Percentiles rank a stretch among this genome's conserved stretches.
These are phyloP conservation scores for Sphinx pinastri DNA, from an alignment of 2,888 invertebrate species.

Conservation along the genomic window DNA sequence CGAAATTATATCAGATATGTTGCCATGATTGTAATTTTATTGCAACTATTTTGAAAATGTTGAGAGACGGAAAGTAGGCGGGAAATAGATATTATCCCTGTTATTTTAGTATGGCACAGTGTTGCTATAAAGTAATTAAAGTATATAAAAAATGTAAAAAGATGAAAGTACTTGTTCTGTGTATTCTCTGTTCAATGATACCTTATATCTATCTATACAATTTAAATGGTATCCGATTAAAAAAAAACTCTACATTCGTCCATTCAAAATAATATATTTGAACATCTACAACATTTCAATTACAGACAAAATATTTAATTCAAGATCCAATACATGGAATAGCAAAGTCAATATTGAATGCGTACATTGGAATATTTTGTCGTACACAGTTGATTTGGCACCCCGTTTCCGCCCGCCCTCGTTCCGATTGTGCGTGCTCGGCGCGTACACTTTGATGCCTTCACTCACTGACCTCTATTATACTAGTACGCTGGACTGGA, in stretches of 20 bases:
- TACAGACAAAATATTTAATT: background rate
- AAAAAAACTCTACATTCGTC: no score
- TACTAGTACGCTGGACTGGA: no score
- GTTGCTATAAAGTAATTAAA: no score
- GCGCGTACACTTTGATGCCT: slow-evolving; percentile 59
- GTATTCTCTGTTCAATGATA: background rate
- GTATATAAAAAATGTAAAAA: no score
- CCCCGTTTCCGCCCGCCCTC: slow-evolving; percentile 42
- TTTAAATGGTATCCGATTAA: no score
- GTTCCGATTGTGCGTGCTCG: slow-evolving; percentile 56
- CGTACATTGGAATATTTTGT: slow-evolving; percentile 24
- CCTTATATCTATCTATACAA: no score
- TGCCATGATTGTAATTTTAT: background rate
- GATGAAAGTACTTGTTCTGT: background rate
- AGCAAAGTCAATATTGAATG: slow-evolving; percentile 7
- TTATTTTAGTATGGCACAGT: no score
- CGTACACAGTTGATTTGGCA: slow-evolving; percentile 48
- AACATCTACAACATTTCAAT: background rate
- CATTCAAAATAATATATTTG: background rate
- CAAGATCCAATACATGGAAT: slow-evolving; percentile 1
- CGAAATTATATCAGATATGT: background rate
- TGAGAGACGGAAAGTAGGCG: no score
- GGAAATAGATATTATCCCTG: no score
- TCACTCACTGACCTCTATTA: no score
- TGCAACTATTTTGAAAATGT: no score